Conservation (phyloP, 2,113 vertebrate species). For the Pontoporia blainvillei region DNA sequence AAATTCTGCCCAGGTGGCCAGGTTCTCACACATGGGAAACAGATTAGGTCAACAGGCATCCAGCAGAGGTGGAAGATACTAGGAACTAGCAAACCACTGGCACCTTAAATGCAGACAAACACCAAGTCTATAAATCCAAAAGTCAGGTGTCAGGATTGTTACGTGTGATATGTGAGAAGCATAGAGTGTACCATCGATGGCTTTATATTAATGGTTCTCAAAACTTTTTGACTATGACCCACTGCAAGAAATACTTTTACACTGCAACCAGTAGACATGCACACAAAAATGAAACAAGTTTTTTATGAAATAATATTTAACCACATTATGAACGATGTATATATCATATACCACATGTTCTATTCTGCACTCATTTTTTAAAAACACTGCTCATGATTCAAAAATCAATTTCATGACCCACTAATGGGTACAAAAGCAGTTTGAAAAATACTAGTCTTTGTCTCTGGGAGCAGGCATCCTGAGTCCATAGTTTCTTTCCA, state of each 20-base stretch:
- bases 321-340: neutral
- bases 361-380: neutral
- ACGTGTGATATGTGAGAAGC: neutral
- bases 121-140: neutral
- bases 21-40: neutral
- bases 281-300: neutral
- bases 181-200: neutral
- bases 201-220: neutral
- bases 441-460: neutral
- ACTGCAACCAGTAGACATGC: neutral
- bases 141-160: neutral
- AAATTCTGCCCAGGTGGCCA: neutral
- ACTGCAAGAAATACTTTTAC: neutral
- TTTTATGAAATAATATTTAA: neutral
- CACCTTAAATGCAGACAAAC: neutral
- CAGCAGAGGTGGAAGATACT: neutral
- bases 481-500: neutral
- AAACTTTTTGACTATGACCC: neutral
- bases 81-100: neutral
- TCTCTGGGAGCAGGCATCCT: neutral
- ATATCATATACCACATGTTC: neutral
- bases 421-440: neutral
- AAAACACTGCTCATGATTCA: neutral
- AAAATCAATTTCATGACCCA: neutral
- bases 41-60: neutral